Percentiles rank a stretch among this genome's conserved stretches.
Evolutionary conservation across 2,113 vertebrate genomes (phyloP).

Genomic region (Mesocricetus auratus): DNA sequence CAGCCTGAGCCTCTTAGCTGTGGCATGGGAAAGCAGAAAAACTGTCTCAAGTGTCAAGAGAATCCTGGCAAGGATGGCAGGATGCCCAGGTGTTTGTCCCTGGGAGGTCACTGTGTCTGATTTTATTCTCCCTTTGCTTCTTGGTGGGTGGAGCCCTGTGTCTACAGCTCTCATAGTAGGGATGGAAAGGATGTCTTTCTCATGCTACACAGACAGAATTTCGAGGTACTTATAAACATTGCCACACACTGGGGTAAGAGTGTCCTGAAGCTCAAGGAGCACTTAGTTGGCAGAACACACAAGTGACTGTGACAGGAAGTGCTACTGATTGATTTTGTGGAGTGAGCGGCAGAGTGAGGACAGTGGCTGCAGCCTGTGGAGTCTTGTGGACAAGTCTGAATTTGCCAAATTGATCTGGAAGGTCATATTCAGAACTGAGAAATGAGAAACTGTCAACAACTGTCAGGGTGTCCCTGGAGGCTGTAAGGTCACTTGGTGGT

Average conservation of each 20-base stretch:
- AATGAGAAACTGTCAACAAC: not conserved
- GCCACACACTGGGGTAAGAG: not conserved
- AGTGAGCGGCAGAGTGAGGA: not conserved
- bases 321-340: not conserved
- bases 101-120: not conserved
- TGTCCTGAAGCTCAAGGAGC: not conserved
- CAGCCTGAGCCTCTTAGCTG: not conserved
- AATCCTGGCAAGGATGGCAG: not conserved
- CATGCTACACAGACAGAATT: not conserved
- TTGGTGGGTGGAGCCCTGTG: not conserved
- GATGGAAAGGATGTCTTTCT: not conserved
- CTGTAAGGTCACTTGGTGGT: not conserved
- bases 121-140: not conserved
- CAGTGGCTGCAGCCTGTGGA: not conserved
- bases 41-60: not conserved
- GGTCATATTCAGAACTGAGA: not conserved
- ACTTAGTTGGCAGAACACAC: not conserved
- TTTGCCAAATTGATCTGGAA: too few relatives aligned
- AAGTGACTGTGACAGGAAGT: not conserved
- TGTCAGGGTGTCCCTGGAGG: too few relatives aligned
- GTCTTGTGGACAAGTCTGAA: too few relatives aligned
- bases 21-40: not conserved
- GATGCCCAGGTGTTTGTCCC: not conserved
- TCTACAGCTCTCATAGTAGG: not conserved
- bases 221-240: not conserved